phyloP scores from a whole-genome alignment of 2,888 invertebrate species.

The Drosophila subsilvestris region DNA sequence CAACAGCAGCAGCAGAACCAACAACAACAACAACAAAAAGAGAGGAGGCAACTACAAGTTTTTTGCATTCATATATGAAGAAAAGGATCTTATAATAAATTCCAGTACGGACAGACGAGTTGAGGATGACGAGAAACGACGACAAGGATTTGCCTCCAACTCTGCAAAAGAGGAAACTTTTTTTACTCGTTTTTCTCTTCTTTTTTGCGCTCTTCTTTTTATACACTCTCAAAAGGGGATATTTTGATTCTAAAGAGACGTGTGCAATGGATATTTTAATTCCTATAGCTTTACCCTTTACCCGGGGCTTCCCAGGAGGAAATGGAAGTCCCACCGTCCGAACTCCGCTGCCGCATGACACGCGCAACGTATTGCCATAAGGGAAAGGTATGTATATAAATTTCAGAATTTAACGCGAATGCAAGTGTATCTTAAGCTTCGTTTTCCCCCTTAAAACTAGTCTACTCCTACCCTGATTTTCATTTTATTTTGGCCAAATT shows the following conservation, averaged over 20 bases:
- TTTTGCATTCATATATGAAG: slow-evolving; percentile 70
- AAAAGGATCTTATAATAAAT: slow-evolving; percentile 78
- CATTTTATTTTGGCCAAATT: slow-evolving; percentile 63
- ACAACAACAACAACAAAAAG: slow-evolving; percentile 15
- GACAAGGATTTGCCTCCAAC: slow-evolving; percentile 30
- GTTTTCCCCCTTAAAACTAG: neutral
- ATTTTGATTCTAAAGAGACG: no score
- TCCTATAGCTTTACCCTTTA: no score
- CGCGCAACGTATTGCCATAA: no score
- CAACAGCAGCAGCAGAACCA: slow-evolving; percentile 18
- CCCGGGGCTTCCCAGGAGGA: no score
- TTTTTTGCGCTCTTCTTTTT: neutral
- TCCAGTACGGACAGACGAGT: slow-evolving; percentile 72
- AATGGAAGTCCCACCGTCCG: no score
- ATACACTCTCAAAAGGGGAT: neutral
- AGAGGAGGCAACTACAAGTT: slow-evolving; percentile 47
- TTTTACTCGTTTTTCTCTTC: neutral
- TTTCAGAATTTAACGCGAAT: no score
- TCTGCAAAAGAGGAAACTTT: slow-evolving; percentile 31
- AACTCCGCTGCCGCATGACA: no score
- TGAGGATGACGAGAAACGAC: slow-evolving; percentile 56
- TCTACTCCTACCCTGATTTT: neutral
- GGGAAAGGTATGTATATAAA: no score
- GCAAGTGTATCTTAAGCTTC: neutral
- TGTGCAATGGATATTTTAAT: no score